Base-by-base conservation (phyloP, 2,888 invertebrate genomes). In the Andrena camellia region DNA sequence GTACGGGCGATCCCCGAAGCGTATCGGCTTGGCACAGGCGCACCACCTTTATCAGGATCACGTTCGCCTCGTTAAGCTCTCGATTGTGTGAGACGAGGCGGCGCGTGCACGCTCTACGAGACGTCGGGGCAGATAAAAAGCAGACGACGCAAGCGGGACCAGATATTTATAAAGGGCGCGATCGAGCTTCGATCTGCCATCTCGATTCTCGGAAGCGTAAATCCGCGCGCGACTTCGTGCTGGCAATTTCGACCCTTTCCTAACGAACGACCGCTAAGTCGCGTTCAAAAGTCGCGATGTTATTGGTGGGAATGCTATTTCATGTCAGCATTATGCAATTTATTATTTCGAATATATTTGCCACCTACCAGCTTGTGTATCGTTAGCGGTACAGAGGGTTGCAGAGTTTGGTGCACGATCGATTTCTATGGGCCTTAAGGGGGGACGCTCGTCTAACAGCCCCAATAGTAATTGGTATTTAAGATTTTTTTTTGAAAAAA, bases 51-150 rank as follows among this genome's bases (percentile, higher is more conserved):
- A 84, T 84, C 84, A 74, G 68, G 68, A 81, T 81, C 83, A 83
- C 83, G 84, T 75, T 83, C 70, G 71, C 71, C 84, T 84, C 84
- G 84, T 84, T 84, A 84, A 62, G 83, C 67, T 52, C 69, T 54
- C 83, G 78, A 83, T 83, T 78, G 73, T 78, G 74, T 74, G 78
- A 63, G 78, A 70, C 83, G 74, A 70, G 52, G 17, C 66, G 71
- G 52, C 67, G 64, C 66, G 52, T 50, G 26, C 60, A 20, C 66
- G 72, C 1, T 20, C 62, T n/a, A 50, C 69, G 48, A 29, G 35
- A 62, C 17, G 8, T 6, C n/a, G 13, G 13, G 4, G 64, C 48
- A 26, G 48, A 81, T 60, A 70, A 81, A 81, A 74, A 69, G 33
- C 81, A 64, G 78, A 66, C 67, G 23, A 80, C 70, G 79, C 70